These are phyloP conservation scores for Zhuqinia jingwanae DNA, from an alignment of 2,888 invertebrate genomes.

Conservation along the genomic window DNA sequence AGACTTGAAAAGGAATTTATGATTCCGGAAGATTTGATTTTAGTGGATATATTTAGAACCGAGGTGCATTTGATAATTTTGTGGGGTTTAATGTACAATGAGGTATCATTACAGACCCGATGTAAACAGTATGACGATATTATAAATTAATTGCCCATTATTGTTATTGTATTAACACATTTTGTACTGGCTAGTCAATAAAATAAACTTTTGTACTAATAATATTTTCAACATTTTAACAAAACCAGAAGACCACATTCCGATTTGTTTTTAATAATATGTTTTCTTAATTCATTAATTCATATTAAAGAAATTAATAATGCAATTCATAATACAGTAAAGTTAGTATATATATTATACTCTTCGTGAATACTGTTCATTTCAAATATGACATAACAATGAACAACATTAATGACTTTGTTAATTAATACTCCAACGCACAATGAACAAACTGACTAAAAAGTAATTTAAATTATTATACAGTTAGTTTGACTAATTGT, in stretches of 20 bases:
- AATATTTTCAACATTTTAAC: slow-evolving; percentile 8
- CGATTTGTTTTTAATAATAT: slow-evolving; percentile 16
- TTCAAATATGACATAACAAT: too few species aligned
- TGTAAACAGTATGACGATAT: slow-evolving; percentile 70
- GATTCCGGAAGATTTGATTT: slow-evolving; percentile 70
- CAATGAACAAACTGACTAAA: slow-evolving; percentile 20
- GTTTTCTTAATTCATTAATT: background rate
- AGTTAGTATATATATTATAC: too few species aligned
- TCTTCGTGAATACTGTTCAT: too few species aligned
- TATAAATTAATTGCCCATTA: too few species aligned
- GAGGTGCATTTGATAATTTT: slow-evolving; percentile 75
- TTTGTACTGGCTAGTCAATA: background rate
- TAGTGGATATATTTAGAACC: slow-evolving; percentile 75
- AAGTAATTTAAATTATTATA: background rate
- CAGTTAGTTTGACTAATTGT: too few species aligned
- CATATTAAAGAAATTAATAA: too few species aligned
- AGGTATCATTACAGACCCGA: slow-evolving; percentile 65
- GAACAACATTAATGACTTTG: slow-evolving; percentile 29
- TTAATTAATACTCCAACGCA: slow-evolving; percentile 18
- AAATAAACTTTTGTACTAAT: background rate
- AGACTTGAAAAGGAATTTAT: slow-evolving; percentile 59
- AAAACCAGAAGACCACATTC: background rate
- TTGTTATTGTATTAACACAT: too few species aligned
- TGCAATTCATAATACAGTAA: too few species aligned
- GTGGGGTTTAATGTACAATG: slow-evolving; percentile 74